These are phyloP conservation scores for Stomatorhinus ivindoensis DNA, from an alignment of 2,113 vertebrate genomes.

Conservation along the genomic window DNA sequence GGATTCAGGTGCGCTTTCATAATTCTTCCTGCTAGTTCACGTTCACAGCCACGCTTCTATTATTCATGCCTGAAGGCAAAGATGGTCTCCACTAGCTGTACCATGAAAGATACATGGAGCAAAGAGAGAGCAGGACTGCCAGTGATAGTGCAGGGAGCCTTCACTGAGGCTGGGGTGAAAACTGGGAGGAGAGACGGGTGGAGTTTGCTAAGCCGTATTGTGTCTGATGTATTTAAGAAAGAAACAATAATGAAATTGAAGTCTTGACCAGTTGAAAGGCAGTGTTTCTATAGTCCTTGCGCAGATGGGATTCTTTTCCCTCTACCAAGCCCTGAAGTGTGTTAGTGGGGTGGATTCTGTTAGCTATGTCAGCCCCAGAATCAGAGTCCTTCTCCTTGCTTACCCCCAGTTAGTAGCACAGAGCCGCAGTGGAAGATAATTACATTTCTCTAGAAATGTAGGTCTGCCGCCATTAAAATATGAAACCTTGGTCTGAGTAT, in stretches of 20 bases:
- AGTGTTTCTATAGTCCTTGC: not conserved
- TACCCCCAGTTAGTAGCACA: not conserved
- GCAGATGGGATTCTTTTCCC: not conserved
- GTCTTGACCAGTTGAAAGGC: not conserved
- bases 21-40: not conserved
- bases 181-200: not conserved
- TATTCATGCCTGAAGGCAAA: not conserved
- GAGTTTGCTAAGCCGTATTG: not conserved
- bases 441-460: conserved; percentile 51
- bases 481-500: conserved; percentile 45
- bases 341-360: not conserved
- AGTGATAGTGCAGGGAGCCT: not conserved
- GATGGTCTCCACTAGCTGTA: not conserved
- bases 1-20: not conserved
- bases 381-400: not conserved
- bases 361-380: not conserved
- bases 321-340: not conserved
- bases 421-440: conserved; percentile 36
- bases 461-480: conserved; percentile 58
- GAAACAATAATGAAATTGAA: not conserved
- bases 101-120: not conserved
- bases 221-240: not conserved
- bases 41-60: not conserved
- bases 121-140: not conserved
- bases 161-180: not conserved